Evolutionary conservation across 2,888 invertebrate species (phyloP).

Genomic region (Melanchra persicariae): DNA sequence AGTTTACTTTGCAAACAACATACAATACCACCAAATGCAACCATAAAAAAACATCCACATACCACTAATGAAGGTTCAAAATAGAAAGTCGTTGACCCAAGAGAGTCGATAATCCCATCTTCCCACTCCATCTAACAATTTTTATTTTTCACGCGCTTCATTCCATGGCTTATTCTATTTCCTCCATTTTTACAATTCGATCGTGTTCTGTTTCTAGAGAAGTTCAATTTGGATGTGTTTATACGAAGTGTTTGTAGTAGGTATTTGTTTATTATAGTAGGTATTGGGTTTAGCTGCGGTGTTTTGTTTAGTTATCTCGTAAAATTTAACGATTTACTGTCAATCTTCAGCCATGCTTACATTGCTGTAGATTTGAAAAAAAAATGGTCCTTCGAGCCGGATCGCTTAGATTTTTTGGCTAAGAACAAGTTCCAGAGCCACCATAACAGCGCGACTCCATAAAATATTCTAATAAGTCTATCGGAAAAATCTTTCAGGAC

Average conservation of each 20-base stretch:
- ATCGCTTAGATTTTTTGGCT: neutral
- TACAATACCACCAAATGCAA: neutral
- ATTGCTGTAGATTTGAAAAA: neutral
- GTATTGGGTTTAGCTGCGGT: neutral
- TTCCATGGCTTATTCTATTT: conserved; percentile 50
- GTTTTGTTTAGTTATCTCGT: neutral
- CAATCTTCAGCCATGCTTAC: neutral
- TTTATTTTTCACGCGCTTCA: conserved; percentile 22
- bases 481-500: conserved; percentile 46
- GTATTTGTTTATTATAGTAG: neutral
- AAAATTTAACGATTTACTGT: too few relatives aligned
- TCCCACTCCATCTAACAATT: conserved; percentile 23
- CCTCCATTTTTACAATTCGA: conserved; percentile 42
- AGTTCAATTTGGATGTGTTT: conserved; percentile 14
- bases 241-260: neutral
- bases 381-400: conserved; percentile 6
- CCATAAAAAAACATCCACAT: neutral
- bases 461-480: conserved; percentile 39
- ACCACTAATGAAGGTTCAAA: conserved; percentile 6
- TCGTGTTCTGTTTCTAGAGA: conserved; percentile 19
- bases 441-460: neutral
- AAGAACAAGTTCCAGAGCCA: neutral
- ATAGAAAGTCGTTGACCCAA: conserved; percentile 26
- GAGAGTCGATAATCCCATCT: conserved; percentile 43
- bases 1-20: neutral